phyloP scores from a whole-genome alignment of 2,113 vertebrate genomes.

The Dryoscopus gambensis region DNA sequence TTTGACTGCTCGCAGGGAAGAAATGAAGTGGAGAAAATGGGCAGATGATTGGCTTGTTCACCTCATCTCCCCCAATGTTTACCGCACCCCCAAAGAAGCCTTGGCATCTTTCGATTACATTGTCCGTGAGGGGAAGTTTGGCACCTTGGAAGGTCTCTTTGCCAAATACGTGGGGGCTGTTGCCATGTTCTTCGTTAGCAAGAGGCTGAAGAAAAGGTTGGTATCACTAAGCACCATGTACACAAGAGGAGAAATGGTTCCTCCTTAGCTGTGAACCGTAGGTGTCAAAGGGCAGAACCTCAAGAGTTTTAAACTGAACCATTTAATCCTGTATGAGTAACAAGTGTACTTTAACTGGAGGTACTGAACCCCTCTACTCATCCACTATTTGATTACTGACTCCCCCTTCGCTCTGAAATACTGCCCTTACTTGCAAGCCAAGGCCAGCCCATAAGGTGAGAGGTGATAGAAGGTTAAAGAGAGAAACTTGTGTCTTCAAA shows the following conservation, averaged over 20 bases:
- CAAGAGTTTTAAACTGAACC: not conserved
- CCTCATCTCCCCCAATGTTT: slow-evolving; percentile 96
- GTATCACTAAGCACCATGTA: not conserved
- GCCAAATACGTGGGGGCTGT: slow-evolving; percentile 91
- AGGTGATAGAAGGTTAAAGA: not conserved
- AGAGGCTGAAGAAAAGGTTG: slow-evolving; percentile 88
- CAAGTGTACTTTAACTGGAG: not conserved
- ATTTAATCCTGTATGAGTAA: not conserved
- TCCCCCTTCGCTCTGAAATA: not conserved
- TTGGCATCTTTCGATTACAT: slow-evolving; percentile 97
- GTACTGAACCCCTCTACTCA: not conserved
- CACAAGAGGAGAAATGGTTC: not conserved
- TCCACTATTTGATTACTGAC: not conserved
- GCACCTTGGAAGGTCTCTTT: slow-evolving; percentile 83
- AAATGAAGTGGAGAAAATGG: slow-evolving; percentile 97
- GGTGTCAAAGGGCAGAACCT: not conserved
- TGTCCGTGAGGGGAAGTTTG: slow-evolving; percentile 92
- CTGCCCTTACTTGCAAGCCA: not conserved
- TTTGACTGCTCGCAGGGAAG: slow-evolving; percentile 76
- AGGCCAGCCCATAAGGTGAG: not conserved
- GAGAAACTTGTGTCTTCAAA: not conserved
- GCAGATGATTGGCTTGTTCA: slow-evolving; percentile 95
- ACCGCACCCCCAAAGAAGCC: slow-evolving; percentile 86
- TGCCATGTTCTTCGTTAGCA: slow-evolving; percentile 93
- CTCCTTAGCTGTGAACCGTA: not conserved